Evolutionary conservation across 1,140 invertebrate genomes (phyloP).

Genomic region (Drosophila mayri): DNA sequence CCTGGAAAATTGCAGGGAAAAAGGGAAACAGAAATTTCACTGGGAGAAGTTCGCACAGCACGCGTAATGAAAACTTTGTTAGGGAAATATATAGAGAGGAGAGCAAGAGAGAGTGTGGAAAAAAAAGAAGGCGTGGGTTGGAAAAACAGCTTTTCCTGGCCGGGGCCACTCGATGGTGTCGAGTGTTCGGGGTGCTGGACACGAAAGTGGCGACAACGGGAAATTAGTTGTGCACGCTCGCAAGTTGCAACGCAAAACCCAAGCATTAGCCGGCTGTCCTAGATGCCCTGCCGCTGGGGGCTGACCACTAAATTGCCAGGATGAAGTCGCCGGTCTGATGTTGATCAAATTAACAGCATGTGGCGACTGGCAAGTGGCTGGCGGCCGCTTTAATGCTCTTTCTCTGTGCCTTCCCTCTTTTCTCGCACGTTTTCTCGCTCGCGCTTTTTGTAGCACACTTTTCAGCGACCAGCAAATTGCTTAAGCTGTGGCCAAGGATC

Average conservation of each 20-base stretch:
- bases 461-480: conserved; percentile 66
- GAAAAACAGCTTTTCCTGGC: conserved; percentile 20
- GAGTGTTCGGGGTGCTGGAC: conserved; percentile 43
- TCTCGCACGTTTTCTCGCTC: conserved; percentile 2
- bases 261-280: conserved; percentile 54
- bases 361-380: conserved; percentile 61
- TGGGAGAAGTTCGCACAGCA: conserved; percentile 52
- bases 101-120: conserved; percentile 9
- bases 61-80: conserved; percentile 78
- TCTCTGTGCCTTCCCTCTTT: background rate
- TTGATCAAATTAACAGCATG: conserved; percentile 81
- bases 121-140: conserved; percentile 1
- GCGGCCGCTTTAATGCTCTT: conserved; percentile 35
- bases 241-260: conserved; percentile 60
- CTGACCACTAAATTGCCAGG: conserved; percentile 77
- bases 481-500: conserved; percentile 41
- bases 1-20: conserved; percentile 12
- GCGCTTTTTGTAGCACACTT: conserved; percentile 61
- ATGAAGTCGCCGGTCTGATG: conserved; percentile 64
- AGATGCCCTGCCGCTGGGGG: conserved; percentile 45
- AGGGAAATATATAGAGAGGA: conserved; percentile 27
- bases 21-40: conserved; percentile 24
- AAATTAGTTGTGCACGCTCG: conserved; percentile 74
- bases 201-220: conserved; percentile 70
- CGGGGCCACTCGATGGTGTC: conserved; percentile 58